A percentile compares a stretch with the other conserved stretches of the same genome.
phyloP scores from a whole-genome alignment of 2,888 invertebrate species.

The Troglohyphantes excavatus region DNA sequence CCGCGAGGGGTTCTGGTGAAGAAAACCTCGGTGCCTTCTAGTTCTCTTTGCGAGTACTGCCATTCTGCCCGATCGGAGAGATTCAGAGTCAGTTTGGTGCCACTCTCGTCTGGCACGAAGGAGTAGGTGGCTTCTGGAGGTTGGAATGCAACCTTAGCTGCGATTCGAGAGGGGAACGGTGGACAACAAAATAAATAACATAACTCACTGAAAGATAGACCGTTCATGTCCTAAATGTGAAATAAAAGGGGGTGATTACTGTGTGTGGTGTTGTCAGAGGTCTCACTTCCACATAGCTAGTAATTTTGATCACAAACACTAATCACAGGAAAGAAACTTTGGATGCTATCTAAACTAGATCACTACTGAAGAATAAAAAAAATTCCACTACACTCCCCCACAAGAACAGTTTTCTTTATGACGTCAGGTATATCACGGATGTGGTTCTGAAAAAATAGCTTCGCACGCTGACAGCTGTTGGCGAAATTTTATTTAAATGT shows the following conservation, averaged over 20 bases:
- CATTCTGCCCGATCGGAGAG: conserved; percentile 96
- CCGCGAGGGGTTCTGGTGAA: conserved; percentile 95
- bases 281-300: conserved; percentile 54
- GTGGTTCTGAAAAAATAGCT: conserved; percentile 23
- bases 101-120: conserved; percentile 90
- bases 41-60: conserved; percentile 97
- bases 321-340: conserved; percentile 35
- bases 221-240: conserved; percentile 78
- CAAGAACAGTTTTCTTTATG: conserved; percentile 60
- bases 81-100: conserved; percentile 89
- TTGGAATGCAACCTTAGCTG: conserved; percentile 99
- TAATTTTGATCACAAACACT: conserved; percentile 9
- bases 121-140: conserved; percentile 99
- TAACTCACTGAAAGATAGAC: conserved; percentile 87
- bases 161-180: conserved; percentile 99
- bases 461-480: conserved; percentile 36
- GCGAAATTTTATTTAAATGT: not conserved
- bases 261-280: not conserved
- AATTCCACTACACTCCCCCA: conserved; percentile 64
- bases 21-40: conserved; percentile 89
- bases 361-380: conserved; percentile 36
- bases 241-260: conserved; percentile 17
- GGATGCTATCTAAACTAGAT: conserved; percentile 55
- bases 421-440: conserved; percentile 57
- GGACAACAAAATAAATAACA: conserved; percentile 99